Percentiles rank a stretch among this genome's conserved stretches.
Evolutionary conservation across 2,888 invertebrate genomes (phyloP).

Genomic region (Operophtera brumata): DNA sequence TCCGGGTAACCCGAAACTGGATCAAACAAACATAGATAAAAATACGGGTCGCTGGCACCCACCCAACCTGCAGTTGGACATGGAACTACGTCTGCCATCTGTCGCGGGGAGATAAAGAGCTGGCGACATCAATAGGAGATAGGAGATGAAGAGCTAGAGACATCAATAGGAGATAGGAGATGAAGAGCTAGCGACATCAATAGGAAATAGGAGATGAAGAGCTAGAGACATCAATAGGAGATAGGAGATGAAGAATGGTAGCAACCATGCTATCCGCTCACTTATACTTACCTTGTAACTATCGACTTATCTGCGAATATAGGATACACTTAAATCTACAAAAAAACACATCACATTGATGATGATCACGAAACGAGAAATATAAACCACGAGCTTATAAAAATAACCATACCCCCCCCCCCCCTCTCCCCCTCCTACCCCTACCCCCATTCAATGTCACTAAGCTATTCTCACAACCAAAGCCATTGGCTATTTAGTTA

Average conservation of each 20-base stretch:
- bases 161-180: too few relatives aligned
- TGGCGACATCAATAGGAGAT: too few relatives aligned
- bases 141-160: constrained; percentile 5
- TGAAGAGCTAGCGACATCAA: background rate
- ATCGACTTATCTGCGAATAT: background rate
- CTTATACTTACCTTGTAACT: background rate
- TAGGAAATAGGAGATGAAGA: constrained; percentile 2
- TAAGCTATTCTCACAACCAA: too few relatives aligned
- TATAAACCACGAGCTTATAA: too few relatives aligned
- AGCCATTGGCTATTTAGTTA: too few relatives aligned
- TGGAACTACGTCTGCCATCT: constrained; percentile 17
- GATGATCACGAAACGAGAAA: too few relatives aligned
- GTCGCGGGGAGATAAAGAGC: too few relatives aligned
- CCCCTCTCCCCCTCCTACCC: too few relatives aligned
- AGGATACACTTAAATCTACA: background rate
- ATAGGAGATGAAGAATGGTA: background rate
- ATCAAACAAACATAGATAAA: constrained; percentile 12
- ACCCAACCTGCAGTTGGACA: constrained; percentile 22
- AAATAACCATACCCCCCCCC: too few relatives aligned
- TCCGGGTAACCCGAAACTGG: constrained; percentile 11
- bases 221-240: too few relatives aligned
- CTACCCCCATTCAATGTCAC: too few relatives aligned
- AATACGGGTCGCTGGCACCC: constrained; percentile 22
- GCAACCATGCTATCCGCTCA: background rate
- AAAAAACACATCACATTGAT: too few relatives aligned